Percentiles rank a stretch among this genome's conserved stretches.
Conservation (phyloP, 2,888 invertebrate genomes). For the Limnephilus auricula region DNA sequence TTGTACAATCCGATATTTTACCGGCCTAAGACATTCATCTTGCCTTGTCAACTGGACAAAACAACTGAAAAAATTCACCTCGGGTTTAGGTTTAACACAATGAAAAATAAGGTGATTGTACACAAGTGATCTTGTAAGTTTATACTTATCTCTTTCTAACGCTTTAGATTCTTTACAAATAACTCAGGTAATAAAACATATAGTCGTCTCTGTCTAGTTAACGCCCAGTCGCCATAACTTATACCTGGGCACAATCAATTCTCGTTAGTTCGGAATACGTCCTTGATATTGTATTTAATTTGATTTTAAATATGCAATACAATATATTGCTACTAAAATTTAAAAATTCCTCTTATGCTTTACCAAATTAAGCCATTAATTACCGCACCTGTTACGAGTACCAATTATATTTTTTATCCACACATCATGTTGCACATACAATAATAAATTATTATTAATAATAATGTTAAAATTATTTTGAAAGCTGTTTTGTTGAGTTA, state of each 20-base stretch:
- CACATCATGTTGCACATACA: background rate
- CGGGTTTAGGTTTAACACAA: conserved; percentile 48
- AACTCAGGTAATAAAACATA: conserved; percentile 35
- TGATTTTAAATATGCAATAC: conserved; percentile 43
- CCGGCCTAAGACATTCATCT: conserved; percentile 41
- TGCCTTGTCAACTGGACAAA: conserved; percentile 48
- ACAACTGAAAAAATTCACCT: conserved; percentile 43
- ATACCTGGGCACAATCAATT: conserved; percentile 60
- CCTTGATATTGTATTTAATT: conserved; percentile 49
- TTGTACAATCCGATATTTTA: conserved; percentile 29
- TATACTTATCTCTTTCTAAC: conserved; percentile 36
- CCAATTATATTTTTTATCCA: background rate
- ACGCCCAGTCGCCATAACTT: conserved; percentile 65
- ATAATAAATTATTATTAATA: background rate
- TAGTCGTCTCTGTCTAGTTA: conserved; percentile 47
- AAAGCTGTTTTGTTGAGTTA: background rate
- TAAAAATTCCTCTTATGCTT: conserved; percentile 5
- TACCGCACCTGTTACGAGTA: background rate
- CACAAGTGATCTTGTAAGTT: conserved; percentile 47
- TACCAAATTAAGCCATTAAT: conserved; percentile 49
- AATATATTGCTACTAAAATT: background rate
- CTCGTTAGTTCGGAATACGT: conserved; percentile 53
- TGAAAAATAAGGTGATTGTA: conserved; percentile 53
- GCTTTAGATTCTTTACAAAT: conserved; percentile 22
- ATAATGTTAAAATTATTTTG: background rate